Evolutionary conservation across 2,797 vertebrate species (phyloP).

Genomic region (Acanthopagrus latus): DNA sequence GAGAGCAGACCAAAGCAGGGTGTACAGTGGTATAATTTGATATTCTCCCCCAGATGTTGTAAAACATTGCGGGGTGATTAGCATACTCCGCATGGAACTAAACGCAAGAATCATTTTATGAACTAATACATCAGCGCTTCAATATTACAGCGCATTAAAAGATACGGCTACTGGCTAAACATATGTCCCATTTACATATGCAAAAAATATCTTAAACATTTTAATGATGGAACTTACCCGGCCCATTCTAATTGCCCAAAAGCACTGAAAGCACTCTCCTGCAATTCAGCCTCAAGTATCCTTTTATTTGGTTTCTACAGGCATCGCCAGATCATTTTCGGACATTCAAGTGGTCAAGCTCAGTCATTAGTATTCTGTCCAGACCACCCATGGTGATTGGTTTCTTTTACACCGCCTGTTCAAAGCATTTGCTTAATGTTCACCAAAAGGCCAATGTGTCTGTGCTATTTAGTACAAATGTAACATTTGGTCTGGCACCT

Average conservation of each 20-base stretch:
- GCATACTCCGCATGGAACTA: slow-evolving; percentile 58
- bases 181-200: slow-evolving; percentile 79
- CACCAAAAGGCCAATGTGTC: slow-evolving; percentile 70
- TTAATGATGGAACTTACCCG: slow-evolving; percentile 55
- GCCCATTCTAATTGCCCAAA: slow-evolving; percentile 43
- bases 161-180: slow-evolving; percentile 74
- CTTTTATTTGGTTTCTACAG: slow-evolving; percentile 54
- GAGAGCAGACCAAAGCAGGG: slow-evolving; percentile 51
- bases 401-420: slow-evolving; percentile 53
- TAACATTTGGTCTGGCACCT: slow-evolving; percentile 65
- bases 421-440: slow-evolving; percentile 67
- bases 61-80: slow-evolving; percentile 69
- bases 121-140: slow-evolving; percentile 75
- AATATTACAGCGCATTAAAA: slow-evolving; percentile 65
- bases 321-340: slow-evolving; percentile 37
- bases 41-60: slow-evolving; percentile 75
- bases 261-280: slow-evolving; percentile 29
- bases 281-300: slow-evolving; percentile 32
- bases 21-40: slow-evolving; percentile 56
- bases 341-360: slow-evolving; percentile 50
- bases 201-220: slow-evolving; percentile 68
- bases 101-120: slow-evolving; percentile 79
- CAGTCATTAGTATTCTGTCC: slow-evolving; percentile 58
- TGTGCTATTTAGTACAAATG: slow-evolving; percentile 58
- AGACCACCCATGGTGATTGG: slow-evolving; percentile 53